phyloP scores from a whole-genome alignment of 2,113 vertebrate genomes.

The Rhombomys opimus region DNA sequence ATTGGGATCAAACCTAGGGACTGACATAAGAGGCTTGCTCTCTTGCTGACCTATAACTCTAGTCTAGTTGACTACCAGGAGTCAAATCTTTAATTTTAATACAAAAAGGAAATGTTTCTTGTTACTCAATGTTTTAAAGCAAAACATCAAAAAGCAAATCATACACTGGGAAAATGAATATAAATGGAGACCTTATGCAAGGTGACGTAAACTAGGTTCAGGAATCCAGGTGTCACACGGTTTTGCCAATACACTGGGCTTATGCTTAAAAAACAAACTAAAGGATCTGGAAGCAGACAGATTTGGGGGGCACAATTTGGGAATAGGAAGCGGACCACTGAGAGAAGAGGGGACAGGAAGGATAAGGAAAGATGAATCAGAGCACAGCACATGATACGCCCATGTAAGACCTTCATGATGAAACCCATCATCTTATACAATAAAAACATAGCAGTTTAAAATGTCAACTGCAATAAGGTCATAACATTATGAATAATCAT shows the following conservation, averaged over 20 bases:
- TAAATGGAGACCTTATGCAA: not conserved
- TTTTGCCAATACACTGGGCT: not conserved
- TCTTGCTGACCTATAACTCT: not conserved
- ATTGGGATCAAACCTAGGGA: not conserved
- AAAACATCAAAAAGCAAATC: slow-evolving; percentile 19
- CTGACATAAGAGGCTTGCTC: not conserved
- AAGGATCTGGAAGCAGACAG: not conserved
- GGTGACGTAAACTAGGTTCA: not conserved
- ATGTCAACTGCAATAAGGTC: not conserved
- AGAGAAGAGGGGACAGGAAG: not conserved
- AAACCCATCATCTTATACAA: not conserved
- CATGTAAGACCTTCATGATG: not conserved
- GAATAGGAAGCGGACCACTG: not conserved
- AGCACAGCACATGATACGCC: not conserved
- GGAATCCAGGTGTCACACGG: not conserved
- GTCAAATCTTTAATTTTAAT: not conserved
- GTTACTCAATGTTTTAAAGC: slow-evolving; percentile 1
- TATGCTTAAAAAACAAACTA: not conserved
- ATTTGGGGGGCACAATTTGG: not conserved
- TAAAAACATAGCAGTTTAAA: not conserved
- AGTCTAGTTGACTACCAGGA: not conserved
- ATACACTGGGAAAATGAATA: not conserved
- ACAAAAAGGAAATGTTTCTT: not conserved
- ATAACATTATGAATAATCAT: slow-evolving; percentile 20
- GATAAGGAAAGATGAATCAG: not conserved